Evolutionary conservation across 2,888 invertebrate species (phyloP).

Genomic region (Drosophila lacicola): DNA sequence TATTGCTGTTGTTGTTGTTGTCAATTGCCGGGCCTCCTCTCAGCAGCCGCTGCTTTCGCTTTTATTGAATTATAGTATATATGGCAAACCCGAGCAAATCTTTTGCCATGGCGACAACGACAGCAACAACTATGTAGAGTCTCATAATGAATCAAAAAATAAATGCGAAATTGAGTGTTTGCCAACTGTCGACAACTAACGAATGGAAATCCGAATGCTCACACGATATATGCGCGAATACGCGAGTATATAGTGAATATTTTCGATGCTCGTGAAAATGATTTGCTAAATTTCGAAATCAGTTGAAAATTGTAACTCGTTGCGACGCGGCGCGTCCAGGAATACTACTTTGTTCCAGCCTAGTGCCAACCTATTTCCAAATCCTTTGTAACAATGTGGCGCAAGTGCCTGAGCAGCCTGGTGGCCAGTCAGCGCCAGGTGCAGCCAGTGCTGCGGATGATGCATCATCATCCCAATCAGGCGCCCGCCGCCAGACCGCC

Average conservation of each 20-base stretch:
- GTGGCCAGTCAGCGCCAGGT: slow-evolving; percentile 45
- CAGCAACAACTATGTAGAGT: slow-evolving; percentile 27
- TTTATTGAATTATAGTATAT: slow-evolving; percentile 56
- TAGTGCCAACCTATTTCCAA: neutral
- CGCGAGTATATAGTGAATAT: slow-evolving; percentile 41
- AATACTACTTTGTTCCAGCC: neutral
- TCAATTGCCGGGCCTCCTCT: slow-evolving; percentile 74
- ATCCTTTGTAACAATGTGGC: slow-evolving; percentile 62
- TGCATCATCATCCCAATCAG: slow-evolving; percentile 43
- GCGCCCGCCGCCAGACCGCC: slow-evolving; percentile 72
- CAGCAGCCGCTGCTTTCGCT: slow-evolving; percentile 62
- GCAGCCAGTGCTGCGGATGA: slow-evolving; percentile 43
- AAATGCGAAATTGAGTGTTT: slow-evolving; percentile 61
- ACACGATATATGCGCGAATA: slow-evolving; percentile 46
- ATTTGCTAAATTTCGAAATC: slow-evolving; percentile 70
- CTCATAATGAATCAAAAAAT: slow-evolving; percentile 45
- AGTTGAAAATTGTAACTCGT: slow-evolving; percentile 73
- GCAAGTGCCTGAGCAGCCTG: slow-evolving; percentile 74
- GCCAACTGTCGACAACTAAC: slow-evolving; percentile 60
- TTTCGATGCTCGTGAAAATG: slow-evolving; percentile 48
- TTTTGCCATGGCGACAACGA: slow-evolving; percentile 72
- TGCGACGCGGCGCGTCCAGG: slow-evolving; percentile 29
- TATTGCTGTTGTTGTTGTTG: slow-evolving; percentile 43
- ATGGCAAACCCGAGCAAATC: slow-evolving; percentile 50
- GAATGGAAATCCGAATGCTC: slow-evolving; percentile 50